Evolutionary conservation across 2,797 vertebrate species (phyloP).

Genomic region (Columba guinea): DNA sequence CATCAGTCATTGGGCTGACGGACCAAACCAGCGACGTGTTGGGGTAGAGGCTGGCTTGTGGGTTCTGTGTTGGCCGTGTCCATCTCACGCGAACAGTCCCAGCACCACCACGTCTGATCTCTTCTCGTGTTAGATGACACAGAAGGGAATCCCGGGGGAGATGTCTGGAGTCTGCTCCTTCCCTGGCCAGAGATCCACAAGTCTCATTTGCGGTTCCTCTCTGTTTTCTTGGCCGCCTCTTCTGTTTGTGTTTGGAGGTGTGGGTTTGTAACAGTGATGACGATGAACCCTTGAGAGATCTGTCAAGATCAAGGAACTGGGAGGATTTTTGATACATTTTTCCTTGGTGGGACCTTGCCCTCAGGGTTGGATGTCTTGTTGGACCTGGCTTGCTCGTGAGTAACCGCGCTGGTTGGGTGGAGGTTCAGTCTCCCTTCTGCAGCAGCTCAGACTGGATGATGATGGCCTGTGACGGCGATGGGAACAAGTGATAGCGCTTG

Average conservation of each 20-base stretch:
- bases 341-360: background rate
- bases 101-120: background rate
- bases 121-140: background rate
- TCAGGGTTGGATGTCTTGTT: background rate
- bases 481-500: background rate
- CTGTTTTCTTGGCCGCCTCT: background rate
- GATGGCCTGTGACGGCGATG: background rate
- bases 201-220: background rate
- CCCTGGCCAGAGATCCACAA: background rate
- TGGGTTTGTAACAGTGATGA: background rate
- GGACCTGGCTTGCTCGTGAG: background rate
- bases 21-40: background rate
- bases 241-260: background rate
- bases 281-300: background rate
- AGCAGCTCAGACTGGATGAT: background rate
- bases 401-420: background rate
- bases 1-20: background rate
- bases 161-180: background rate
- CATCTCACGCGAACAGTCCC: fast-evolving
- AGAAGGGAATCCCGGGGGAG: background rate
- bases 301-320: background rate
- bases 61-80: background rate
- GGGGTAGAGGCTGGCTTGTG: background rate
- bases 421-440: background rate
- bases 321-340: background rate